Evolutionary conservation across 2,113 vertebrate genomes (phyloP), one percentile per base, ranked within the genome.

Genomic region (Siphamia tubifer): DNA sequence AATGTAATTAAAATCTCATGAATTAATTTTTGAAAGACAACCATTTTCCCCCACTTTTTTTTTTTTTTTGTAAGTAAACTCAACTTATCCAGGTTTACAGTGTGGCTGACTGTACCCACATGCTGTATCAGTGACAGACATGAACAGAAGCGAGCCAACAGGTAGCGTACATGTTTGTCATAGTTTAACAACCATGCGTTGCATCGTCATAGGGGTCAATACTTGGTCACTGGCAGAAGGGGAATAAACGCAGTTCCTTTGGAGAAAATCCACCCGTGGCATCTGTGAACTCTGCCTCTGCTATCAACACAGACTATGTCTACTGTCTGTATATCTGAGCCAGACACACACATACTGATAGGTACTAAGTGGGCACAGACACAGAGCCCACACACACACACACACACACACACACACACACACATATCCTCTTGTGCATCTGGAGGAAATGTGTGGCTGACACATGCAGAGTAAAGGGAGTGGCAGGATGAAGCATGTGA

Each of bases 361-460:
- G 34, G 36, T 57, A 17, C 12, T 64, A 63, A 63, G 32, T 60
- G 43, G 52, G 45, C 15, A 62, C n/a, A 31, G 20, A 65, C 47
- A 38, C 6, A 10, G 68, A 79, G 71, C 83, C 25, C 73, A 74
- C 65, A 79, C 75, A 51, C 21, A 58, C 52, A 68, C 48, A 48
- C n/a, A n/a, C 15, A 62, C n/a, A 31, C 17, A 65, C 47, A 38
- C 6, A 10, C 73, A 74, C 65, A 79, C 75, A 51, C 21, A 58
- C 52, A 68, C 48, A 48, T 45, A 65, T 70, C n/a, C 17, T 27
- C 20, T 51, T 51, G 36, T 69, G 82, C 87, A 89, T 90, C 89
- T 90, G 90, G 88, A 87, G 55, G 55, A 88, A 89, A 85, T 79
- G 80, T 88, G 79, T 62, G 65, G 79, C 72, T 64, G 76, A 77